Base-by-base conservation (phyloP, 2,113 vertebrate species). In the Carettochelys insculpta region DNA sequence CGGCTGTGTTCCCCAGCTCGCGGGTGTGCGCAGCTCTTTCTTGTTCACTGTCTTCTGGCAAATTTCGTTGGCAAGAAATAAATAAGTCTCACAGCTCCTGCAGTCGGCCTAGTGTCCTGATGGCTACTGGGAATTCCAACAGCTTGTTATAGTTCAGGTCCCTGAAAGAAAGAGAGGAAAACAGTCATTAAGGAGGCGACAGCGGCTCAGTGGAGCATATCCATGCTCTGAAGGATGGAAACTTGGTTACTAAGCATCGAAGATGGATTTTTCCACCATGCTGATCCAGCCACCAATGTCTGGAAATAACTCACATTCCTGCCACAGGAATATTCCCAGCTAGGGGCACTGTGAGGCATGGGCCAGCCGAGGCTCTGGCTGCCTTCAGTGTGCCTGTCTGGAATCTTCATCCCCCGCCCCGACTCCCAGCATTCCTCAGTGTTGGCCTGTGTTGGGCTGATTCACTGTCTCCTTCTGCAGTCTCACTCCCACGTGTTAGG, bases 121-220 rank as follows among this genome's bases (percentile, higher is more conserved):
- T 98, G 85, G 99, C 99, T 94, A 98, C 92, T 1, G 99, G 99
- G 94, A 99, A 99, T 97, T 99, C 98, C 96, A 97, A 97, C 91
- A 99, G 97, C 94, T 98, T 97, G 24, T 99, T 99, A 98, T 99
- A 99, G 97, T 99, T 99, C 95, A 99, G 97, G 97, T 99, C 99
- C 92, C 99, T 99, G 97, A 80, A 97, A 96, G 54, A 87, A 54
- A 95, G 43, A 93, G 92, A 92, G 90, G 90, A 88, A 93, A 93
- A 93, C 41, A 27, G 80, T 93, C 80, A 93, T 96, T 95, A 95
- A 31, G 1, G 2, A 52, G 45, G 22, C 54, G 80, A n/a, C 4
- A 88, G 88, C 82, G 94, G 45, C 89, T 87, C 87, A 78, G 6
- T 12, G 0, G 5, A 50, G 52, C 71, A 88, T 45, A 76, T 89